Conservation (phyloP, 2,888 invertebrate species). For the Cotesia congregata region DNA sequence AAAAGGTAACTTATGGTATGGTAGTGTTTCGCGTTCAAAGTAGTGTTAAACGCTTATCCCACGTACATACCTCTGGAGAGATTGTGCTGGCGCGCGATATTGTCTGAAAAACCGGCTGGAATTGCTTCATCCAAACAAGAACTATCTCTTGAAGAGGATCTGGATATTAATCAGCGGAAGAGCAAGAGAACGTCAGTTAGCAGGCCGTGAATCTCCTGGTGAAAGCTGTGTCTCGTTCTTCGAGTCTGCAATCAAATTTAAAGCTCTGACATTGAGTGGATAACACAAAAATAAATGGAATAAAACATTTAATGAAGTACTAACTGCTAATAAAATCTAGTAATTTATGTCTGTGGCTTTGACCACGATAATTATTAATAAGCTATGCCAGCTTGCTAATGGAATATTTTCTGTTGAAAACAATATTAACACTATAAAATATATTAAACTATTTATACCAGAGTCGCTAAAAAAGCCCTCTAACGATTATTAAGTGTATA, state of each 20-base stretch:
- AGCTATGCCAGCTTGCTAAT: no score
- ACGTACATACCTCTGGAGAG: constrained; percentile 46
- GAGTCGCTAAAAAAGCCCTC: no score
- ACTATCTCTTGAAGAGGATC: constrained; percentile 62
- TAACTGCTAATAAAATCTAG: constrained; percentile 12
- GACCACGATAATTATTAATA: no score
- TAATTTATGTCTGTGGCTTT: no score
- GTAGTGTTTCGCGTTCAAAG: constrained; percentile 13
- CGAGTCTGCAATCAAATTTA: not conserved
- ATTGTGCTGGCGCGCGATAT: constrained; percentile 57
- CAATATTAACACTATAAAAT: no score
- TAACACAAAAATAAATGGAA: constrained; percentile 36
- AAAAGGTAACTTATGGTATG: constrained; percentile 8
- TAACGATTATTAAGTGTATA: no score
- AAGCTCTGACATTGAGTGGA: constrained; percentile 38
- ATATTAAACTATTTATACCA: no score
- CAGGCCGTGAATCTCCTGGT: constrained; percentile 38
- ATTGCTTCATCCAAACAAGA: constrained; percentile 67
- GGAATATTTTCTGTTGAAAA: no score
- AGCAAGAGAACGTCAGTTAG: constrained; percentile 31
- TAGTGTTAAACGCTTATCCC: constrained; percentile 17
- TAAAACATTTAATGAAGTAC: constrained; percentile 33
- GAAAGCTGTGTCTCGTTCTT: constrained; percentile 26
- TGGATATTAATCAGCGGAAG: constrained; percentile 62
- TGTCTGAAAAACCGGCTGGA: constrained; percentile 63